Evolutionary conservation across 2,888 invertebrate genomes (phyloP).

Genomic region (Drosophila rellima): DNA sequence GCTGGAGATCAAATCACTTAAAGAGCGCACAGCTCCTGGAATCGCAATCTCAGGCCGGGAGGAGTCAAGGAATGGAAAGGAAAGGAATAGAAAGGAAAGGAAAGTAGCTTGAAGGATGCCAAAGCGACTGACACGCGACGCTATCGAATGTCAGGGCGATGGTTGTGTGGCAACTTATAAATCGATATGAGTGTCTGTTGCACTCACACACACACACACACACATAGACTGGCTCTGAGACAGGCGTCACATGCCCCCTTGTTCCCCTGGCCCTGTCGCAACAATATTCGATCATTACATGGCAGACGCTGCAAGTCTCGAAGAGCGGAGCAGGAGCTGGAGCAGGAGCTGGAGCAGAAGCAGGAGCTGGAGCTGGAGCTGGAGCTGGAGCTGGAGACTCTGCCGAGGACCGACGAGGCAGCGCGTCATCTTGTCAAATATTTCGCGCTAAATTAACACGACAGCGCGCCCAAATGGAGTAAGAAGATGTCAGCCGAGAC

Average conservation of each 20-base stretch:
- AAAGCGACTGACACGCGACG: conserved; percentile 35
- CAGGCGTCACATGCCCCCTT: conserved; percentile 13
- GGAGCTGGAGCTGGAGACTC: conserved; percentile 2
- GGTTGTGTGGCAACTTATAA: conserved; percentile 68
- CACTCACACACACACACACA: conserved; percentile 35
- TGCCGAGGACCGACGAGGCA: conserved; percentile 47
- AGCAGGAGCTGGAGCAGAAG: not conserved
- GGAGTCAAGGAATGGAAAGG: conserved; percentile 1
- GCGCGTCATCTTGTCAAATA: conserved; percentile 79
- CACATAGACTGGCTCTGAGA: conserved; percentile 28
- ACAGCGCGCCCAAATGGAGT: conserved; percentile 80
- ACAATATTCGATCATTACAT: conserved; percentile 70
- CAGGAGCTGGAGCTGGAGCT: conserved; percentile 4
- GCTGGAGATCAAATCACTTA: conserved; percentile 74
- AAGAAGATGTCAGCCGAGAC: conserved; percentile 72
- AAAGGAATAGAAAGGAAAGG: not conserved
- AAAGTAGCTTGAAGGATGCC: conserved; percentile 33
- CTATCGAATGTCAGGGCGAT: conserved; percentile 59
- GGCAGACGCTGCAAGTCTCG: conserved; percentile 68
- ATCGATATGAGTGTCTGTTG: conserved; percentile 77
- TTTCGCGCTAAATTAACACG: conserved; percentile 81
- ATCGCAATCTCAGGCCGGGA: conserved; percentile 42
- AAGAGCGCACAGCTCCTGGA: conserved; percentile 55
- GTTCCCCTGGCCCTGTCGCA: not conserved
- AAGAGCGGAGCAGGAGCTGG: conserved; percentile 1